phyloP scores from a whole-genome alignment of 1,140 invertebrate species.

The Ceratitis capitata region DNA sequence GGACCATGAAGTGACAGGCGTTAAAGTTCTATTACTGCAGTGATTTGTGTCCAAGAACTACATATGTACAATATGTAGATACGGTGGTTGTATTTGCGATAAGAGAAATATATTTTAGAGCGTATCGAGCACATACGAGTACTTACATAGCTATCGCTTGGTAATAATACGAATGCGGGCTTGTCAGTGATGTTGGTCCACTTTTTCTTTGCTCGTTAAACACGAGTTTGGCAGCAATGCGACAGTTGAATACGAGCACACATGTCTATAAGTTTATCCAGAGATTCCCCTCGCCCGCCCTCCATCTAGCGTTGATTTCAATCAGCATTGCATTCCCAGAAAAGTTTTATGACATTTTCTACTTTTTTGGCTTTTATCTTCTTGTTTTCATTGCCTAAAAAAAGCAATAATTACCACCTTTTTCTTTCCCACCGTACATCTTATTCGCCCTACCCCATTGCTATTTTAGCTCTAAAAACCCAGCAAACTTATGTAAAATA shows the following conservation, averaged over 20 bases:
- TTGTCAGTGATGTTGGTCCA: not conserved
- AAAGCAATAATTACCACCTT: not conserved
- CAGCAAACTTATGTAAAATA: no score
- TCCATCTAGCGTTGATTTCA: not conserved
- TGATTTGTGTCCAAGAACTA: not conserved
- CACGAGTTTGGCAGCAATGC: conserved; percentile 8
- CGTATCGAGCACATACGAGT: no score
- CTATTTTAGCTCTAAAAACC: not conserved
- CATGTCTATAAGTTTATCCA: not conserved
- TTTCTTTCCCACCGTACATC: not conserved
- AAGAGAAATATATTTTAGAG: no score
- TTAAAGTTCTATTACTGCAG: conserved; percentile 4
- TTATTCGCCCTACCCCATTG: not conserved
- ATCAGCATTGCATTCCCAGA: not conserved
- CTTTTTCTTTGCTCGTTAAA: not conserved
- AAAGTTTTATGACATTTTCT: conserved; percentile 11
- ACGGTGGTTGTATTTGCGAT: no score
- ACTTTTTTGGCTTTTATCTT: not conserved
- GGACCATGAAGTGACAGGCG: not conserved
- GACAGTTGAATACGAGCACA: not conserved
- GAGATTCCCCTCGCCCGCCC: no score
- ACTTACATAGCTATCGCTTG: no score
- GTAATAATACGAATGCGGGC: not conserved
- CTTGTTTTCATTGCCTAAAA: not conserved
- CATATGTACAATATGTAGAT: not conserved